Base-by-base conservation (phyloP, 2,113 vertebrate genomes). In the Onychostoma macrolepis region DNA sequence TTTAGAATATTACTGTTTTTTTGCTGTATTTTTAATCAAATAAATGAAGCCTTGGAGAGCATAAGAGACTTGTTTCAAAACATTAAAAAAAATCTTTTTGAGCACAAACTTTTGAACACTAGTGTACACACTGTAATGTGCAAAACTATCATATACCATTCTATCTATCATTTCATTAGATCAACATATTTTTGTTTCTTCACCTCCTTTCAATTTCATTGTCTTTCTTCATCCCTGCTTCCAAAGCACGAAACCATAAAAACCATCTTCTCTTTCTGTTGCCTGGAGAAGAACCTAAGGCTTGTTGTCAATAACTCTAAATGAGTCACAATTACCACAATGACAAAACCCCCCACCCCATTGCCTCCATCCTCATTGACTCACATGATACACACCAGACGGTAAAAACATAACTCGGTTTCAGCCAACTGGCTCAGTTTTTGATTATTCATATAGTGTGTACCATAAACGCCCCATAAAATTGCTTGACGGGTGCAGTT, bases 281-380 rank as follows among this genome's bases (percentile, higher is more conserved):
- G 71, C 76, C 78, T 65, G 53, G 28, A 83, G 61, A 80, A 71
- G 87, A 90, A 91, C 91, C 90, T 80, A 84, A 87, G 91, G 92
- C 91, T 88, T 69, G 91, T 87, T 85, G 89, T 93, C 92, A 87
- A 91, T 89, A 91, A 92, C 91, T 89, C 91, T 90, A 90, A 94
- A 91, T 94, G 93, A 94, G 91, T 94, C 93, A 95, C 93, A 94
- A 91, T 94, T 94, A 94, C 92, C 91, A 89, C 85, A 48, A 90
- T 78, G 90, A 89, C 91, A 88, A 90, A 86, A 86, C 83, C 90
- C 90, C 87, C 90, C 83, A 26, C 89, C 89, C 91, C 92, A 89
- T 93, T 88, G 91, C 91, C 92, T 28, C 53, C 30, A 24, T 77
- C 63, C 87, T 91, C 90, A 87, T 87, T 93, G 92, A 94, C 91